Evolutionary conservation across 2,797 vertebrate species (phyloP), one percentile per base, ranked within the genome.

Genomic region (Dendrocincla tyrannina): DNA sequence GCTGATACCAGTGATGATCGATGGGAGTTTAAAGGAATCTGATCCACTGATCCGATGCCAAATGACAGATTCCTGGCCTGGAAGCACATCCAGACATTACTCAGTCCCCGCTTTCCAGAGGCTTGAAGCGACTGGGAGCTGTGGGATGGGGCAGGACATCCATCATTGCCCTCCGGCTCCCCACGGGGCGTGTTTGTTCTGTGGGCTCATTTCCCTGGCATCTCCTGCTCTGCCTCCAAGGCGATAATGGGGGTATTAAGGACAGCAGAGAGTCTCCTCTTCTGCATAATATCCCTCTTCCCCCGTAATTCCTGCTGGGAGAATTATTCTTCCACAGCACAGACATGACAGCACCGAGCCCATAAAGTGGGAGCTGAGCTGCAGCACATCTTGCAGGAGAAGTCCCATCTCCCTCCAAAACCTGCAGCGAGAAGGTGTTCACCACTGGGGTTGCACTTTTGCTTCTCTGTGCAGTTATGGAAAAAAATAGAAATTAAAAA

Each of bases 261-360:
- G 75, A 53, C 78, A 91, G 83, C 81, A 85, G 81, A 88, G 49
- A 66, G 27, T 50, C 52, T 77, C 30, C 18, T 79, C 59, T 77
- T 89, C 91, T 91, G 91, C 92, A 95, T 96, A 93, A 95, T 92
- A 33, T 89, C 63, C 86, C 78, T 78, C 70, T 95, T 93, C 78
- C 73, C 52, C 73, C 25, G 44, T 37, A 85, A 77, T 80, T 93
- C 93, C 95, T 95, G 81, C 92, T 89, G 89, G 58, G 91, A 87
- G 79, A 94, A 64, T 89, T 68, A 88, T 85, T 88, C 60, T 89
- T 89, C 78, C 64, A 12, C 7, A 46, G 49, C 75, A 55, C 35
- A 16, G 75, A 16, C 58, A 16, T 30, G 91, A 64, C 75, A 74
- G 72, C 49, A 2, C 28, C 6, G 68, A 85, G 84, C 44, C 68